phyloP scores from a whole-genome alignment of 2,113 vertebrate species.

The Prionailurus bengalensis region DNA sequence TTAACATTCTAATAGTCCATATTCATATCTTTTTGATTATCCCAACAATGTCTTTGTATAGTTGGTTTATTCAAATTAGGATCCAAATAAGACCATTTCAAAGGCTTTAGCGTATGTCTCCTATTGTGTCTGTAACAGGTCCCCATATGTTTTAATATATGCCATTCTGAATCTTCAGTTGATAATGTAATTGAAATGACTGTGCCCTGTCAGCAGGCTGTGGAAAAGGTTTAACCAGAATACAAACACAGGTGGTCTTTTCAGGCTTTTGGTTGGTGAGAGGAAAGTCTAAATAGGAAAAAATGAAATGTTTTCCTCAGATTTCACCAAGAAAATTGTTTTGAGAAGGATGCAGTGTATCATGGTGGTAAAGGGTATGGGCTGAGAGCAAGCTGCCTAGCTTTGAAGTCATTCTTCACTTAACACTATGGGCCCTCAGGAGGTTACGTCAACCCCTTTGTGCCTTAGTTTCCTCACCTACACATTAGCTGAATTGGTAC shows the following conservation, averaged over 20 bases:
- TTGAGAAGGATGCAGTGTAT: background rate
- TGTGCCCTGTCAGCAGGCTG: background rate
- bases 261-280: conserved; percentile 12
- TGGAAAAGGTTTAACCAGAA: conserved; percentile 21
- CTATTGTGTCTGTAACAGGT: background rate
- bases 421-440: background rate
- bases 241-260: background rate
- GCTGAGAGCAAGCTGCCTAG: background rate
- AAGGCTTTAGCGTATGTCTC: background rate
- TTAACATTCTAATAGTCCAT: background rate
- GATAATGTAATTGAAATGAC: conserved; percentile 7
- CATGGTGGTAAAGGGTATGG: background rate
- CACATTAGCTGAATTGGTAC: background rate
- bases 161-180: background rate
- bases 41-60: background rate
- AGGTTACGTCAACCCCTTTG: background rate
- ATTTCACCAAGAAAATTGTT: conserved; percentile 26
- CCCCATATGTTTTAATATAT: background rate
- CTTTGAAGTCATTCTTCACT: background rate
- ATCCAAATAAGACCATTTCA: background rate
- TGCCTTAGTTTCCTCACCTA: background rate
- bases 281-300: background rate
- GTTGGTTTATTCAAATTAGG: conserved; percentile 6
- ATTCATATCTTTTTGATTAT: background rate
- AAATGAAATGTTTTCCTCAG: background rate